phyloP scores from a whole-genome alignment of 2,113 vertebrate genomes.

The Chionodraco myersi region DNA sequence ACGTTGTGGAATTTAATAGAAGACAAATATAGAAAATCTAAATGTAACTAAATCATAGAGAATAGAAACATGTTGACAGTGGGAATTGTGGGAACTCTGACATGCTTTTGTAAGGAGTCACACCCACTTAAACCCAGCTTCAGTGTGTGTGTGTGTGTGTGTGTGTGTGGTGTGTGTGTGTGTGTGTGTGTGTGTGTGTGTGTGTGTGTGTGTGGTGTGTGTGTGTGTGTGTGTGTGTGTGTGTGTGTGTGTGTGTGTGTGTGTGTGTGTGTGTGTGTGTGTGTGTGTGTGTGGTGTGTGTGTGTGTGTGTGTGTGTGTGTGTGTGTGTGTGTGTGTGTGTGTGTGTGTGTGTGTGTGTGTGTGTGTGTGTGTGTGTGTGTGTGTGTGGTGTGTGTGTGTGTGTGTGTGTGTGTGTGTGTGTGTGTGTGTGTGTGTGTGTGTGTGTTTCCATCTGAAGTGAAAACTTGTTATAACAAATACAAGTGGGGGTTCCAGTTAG shows the following conservation, averaged over 20 bases:
- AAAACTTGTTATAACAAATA: slow-evolving; percentile 32
- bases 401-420: slow-evolving; percentile 25
- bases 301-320: slow-evolving; percentile 20
- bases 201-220: background rate
- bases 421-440: background rate
- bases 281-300: background rate
- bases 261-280: background rate
- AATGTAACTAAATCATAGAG: background rate
- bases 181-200: background rate
- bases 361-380: background rate
- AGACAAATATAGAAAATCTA: background rate
- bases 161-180: background rate
- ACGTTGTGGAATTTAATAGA: background rate
- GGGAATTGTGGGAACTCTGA: slow-evolving; percentile 19
- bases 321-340: slow-evolving; percentile 3
- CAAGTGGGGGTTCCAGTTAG: background rate
- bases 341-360: background rate
- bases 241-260: slow-evolving; percentile 5
- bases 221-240: slow-evolving; percentile 17
- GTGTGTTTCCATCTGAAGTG: slow-evolving; percentile 10
- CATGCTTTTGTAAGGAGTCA: slow-evolving; percentile 9
- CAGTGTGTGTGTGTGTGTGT: slow-evolving; percentile 14
- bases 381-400: background rate
- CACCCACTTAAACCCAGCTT: slow-evolving; percentile 26
- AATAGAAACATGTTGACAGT: background rate